Conservation (phyloP, 2,113 vertebrate species). For the Eurystomus gularis region DNA sequence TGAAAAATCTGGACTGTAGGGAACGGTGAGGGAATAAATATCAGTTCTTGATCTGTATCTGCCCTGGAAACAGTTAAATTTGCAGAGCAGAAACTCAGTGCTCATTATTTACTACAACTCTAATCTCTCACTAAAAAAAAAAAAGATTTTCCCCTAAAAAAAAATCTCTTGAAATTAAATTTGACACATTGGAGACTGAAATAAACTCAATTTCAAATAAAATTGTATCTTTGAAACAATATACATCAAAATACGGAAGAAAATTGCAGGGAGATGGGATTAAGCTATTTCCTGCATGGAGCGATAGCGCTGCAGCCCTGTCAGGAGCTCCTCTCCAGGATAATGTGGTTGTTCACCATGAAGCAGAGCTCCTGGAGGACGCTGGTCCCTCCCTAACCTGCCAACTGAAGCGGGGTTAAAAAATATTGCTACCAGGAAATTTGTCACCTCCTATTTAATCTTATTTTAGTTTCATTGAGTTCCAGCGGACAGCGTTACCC, state of each 20-base stretch:
- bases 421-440: background rate
- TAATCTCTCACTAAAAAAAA: background rate
- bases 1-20: background rate
- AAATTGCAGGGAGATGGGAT: conserved; percentile 34
- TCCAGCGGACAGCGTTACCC: accelerated
- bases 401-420: background rate
- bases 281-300: background rate
- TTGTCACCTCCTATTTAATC: background rate
- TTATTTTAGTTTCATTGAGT: background rate
- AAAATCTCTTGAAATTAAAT: conserved; percentile 37
- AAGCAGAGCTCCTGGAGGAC: background rate
- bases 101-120: background rate
- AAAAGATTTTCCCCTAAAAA: background rate
- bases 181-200: conserved; percentile 25
- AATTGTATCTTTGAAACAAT: conserved; percentile 29
- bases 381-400: background rate
- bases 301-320: background rate
- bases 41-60: conserved; percentile 15
- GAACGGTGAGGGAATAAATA: conserved; percentile 1
- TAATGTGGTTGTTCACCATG: background rate
- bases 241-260: conserved; percentile 8
- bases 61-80: conserved; percentile 10
- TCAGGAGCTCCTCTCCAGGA: conserved; percentile 1
- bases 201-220: conserved; percentile 36
- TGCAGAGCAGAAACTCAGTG: background rate